Percentiles rank a stretch among this genome's conserved stretches.
phyloP scores from a whole-genome alignment of 1,140 invertebrate species.

The Leucophenga varia region DNA sequence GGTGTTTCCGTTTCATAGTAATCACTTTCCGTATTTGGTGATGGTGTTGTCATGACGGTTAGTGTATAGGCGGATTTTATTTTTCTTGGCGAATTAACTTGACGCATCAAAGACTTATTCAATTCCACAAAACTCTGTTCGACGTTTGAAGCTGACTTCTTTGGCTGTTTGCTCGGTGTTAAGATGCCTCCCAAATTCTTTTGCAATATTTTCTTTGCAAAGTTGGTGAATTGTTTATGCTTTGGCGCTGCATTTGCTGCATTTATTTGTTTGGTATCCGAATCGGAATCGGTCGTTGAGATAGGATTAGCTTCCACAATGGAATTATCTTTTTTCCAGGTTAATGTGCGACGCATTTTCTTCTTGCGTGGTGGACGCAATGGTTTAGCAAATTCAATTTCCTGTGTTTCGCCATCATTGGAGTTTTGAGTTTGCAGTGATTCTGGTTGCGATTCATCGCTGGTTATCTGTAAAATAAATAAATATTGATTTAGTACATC shows the following conservation, averaged over 20 bases:
- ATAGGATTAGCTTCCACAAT: constrained; percentile 40
- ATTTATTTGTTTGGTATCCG: constrained; percentile 25
- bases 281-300: constrained; percentile 37
- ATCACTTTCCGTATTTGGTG: constrained; percentile 40
- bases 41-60: constrained; percentile 40
- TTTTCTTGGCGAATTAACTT: constrained; percentile 40
- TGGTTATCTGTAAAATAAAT: constrained; percentile 28
- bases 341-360: constrained; percentile 47
- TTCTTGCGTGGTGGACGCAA: constrained; percentile 46
- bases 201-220: neutral
- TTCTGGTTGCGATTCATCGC: constrained; percentile 45
- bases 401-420: neutral
- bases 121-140: constrained; percentile 39
- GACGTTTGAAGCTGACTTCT: neutral
- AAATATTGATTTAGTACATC: neutral
- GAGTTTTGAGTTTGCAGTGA: constrained; percentile 8
- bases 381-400: constrained; percentile 37
- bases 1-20: constrained; percentile 29
- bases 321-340: constrained; percentile 50
- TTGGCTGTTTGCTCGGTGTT: neutral
- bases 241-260: constrained; percentile 9
- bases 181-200: neutral
- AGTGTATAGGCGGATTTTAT: constrained; percentile 44
- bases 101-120: constrained; percentile 35
- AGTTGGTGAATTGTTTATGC: constrained; percentile 18